Evolutionary conservation across 92 coral and sea anemone genomes (phyloP), one percentile per base, ranked within the genome.

Genomic region (Actinernus sp.): DNA sequence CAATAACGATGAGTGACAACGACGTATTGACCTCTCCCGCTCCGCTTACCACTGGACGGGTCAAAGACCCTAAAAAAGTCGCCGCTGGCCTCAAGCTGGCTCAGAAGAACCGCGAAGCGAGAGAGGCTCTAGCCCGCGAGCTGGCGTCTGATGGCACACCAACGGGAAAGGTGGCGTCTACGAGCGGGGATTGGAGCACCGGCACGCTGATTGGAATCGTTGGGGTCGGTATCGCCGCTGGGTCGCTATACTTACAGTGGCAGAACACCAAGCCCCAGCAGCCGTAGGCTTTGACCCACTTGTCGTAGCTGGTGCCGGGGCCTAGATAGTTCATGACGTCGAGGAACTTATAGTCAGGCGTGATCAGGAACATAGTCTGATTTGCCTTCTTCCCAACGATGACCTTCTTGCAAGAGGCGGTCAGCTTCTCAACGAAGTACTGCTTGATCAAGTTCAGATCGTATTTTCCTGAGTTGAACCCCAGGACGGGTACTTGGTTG

Each of bases 61-160:
- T 22, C 39, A 55, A 26, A 55, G 61, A 55, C 23, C 64, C 64
- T 17, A 25, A 29, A 31, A 57, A 57, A 45, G 64, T 57, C 6
- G 64, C 64, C n/a, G 64, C 64, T 10, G 64, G 64, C 33, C 21
- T 29, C 8, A 57, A 31, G 23, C 34, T 57, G 41, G 64, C 64
- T 2, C 43, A 31, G 43, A 29, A 57, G 7, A 57, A 57, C 44
- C n/a, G 34, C 24, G 39, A 22, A 34, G 64, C 64, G 22, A 28
- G 64, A 18, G 64, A 57, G 64, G 64, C 64, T 9, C 34, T 29
- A 26, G 26, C 34, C 12, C 34, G 34, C 22, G 61, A 55, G 41
- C 8, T 14, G 41, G 8, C 14, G 41, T 7, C 41, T 36, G 7
- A 14, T 36, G 14, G 14, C 7, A 36, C 7, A 14, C 8, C 7